A percentile compares a stretch with the other conserved stretches of the same genome.
Evolutionary conservation across 2,113 vertebrate species (phyloP).

Genomic region (Rhinichthys klamathensis): DNA sequence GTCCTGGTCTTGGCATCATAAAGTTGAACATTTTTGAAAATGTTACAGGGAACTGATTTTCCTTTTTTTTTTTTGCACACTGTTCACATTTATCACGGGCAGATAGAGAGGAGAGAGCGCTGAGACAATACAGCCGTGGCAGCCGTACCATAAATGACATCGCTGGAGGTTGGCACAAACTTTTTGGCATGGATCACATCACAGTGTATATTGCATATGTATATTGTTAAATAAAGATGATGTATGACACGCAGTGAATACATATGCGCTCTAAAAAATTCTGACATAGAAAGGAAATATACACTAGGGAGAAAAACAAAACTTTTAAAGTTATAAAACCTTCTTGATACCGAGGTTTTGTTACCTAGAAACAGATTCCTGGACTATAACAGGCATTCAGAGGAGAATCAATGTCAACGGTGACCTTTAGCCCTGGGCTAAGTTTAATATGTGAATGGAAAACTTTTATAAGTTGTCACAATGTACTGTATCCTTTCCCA

Average conservation of each 20-base stretch:
- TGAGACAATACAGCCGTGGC: background rate
- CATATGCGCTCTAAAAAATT: background rate
- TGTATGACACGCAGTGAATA: background rate
- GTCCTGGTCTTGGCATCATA: slow-evolving; percentile 22
- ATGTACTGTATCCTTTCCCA: slow-evolving; percentile 5
- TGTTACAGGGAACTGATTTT: slow-evolving; percentile 18
- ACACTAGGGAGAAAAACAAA: background rate
- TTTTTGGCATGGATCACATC: background rate
- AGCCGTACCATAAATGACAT: background rate
- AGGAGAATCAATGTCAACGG: background rate
- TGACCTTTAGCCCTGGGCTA: slow-evolving; percentile 21
- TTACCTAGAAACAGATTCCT: slow-evolving; percentile 25
- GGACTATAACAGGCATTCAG: slow-evolving; percentile 15
- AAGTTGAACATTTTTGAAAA: slow-evolving; percentile 18
- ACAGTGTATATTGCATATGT: background rate
- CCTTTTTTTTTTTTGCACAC: background rate
- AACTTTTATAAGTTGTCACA: slow-evolving; percentile 4
- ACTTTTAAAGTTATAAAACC: background rate
- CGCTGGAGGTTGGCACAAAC: background rate
- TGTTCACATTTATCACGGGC: background rate
- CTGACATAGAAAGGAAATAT: background rate
- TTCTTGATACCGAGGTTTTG: slow-evolving; percentile 3
- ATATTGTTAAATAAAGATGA: background rate
- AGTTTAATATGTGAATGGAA: slow-evolving; percentile 4
- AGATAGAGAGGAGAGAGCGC: background rate